These are phyloP conservation scores for Otus scops DNA, from an alignment of 2,797 vertebrate species.

Conservation along the genomic window DNA sequence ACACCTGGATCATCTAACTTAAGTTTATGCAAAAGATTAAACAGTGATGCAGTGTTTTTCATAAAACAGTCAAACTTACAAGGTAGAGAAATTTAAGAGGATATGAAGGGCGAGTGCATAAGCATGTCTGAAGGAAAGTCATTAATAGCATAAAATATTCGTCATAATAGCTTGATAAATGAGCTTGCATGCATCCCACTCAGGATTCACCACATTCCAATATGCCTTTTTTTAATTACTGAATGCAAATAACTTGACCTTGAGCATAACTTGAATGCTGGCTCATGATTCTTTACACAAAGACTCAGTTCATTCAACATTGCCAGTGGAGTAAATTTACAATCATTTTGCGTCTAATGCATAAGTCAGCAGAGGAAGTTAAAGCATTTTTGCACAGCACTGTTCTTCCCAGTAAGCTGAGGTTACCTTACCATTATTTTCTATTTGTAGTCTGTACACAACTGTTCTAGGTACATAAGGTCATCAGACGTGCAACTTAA, in stretches of 20 bases:
- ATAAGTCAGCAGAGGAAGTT: neutral
- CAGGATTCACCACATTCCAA: slow-evolving; percentile 58
- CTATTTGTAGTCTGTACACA: neutral
- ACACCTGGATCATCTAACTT: neutral
- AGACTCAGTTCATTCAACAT: slow-evolving; percentile 21
- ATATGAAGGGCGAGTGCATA: slow-evolving; percentile 1
- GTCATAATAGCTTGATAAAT: slow-evolving; percentile 68
- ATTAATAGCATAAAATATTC: slow-evolving; percentile 63
- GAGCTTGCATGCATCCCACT: slow-evolving; percentile 52
- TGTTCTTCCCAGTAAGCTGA: neutral
- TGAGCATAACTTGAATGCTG: slow-evolving; percentile 45
- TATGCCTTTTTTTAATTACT: slow-evolving; percentile 67
- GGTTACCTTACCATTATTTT: neutral
- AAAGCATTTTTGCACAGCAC: neutral
- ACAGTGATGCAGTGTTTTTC: neutral
- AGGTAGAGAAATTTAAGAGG: neutral
- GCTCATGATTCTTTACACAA: slow-evolving; percentile 33
- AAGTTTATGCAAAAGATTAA: neutral
- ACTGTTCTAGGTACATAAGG: neutral
- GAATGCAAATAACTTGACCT: slow-evolving; percentile 64
- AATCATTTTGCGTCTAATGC: neutral
- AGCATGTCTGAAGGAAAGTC: slow-evolving; percentile 57
- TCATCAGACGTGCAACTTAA: neutral
- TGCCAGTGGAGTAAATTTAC: neutral
- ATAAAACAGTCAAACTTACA: neutral